Conservation (phyloP, 2,888 invertebrate species). For the Tanypteryx hageni region DNA sequence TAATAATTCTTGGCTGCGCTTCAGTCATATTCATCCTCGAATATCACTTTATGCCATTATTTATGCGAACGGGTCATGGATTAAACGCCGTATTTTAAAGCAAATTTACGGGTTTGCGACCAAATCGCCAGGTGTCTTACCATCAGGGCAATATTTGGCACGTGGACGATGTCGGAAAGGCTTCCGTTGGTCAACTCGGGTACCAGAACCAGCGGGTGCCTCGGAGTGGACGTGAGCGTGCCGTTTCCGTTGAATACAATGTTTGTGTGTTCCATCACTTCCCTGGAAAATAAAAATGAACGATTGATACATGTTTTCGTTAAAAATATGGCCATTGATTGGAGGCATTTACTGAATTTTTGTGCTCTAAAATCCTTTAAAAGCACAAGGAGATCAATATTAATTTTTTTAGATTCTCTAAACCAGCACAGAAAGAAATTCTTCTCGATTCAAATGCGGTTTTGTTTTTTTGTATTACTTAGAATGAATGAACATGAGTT, state of each 20-base stretch:
- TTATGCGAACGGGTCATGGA: not conserved
- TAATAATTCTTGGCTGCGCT: not conserved
- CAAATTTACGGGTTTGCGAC: not conserved
- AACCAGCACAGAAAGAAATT: too few species aligned
- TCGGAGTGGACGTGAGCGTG: slow-evolving; percentile 83
- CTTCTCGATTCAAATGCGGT: too few species aligned
- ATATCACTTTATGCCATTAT: not conserved
- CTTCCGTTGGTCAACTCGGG: slow-evolving; percentile 86
- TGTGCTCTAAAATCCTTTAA: too few species aligned
- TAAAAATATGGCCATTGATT: too few species aligned
- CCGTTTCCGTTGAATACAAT: slow-evolving; percentile 86
- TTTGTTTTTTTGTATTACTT: too few species aligned
- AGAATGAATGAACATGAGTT: too few species aligned
- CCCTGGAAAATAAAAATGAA: slow-evolving; percentile 77
- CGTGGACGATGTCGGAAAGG: slow-evolving; percentile 85
- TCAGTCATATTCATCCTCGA: not conserved
- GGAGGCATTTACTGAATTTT: too few species aligned
- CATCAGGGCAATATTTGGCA: slow-evolving; percentile 90
- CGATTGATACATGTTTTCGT: slow-evolving; percentile 24
- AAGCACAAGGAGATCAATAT: too few species aligned
- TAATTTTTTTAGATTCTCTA: too few species aligned
- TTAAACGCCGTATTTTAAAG: not conserved
- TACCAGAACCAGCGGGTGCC: slow-evolving; percentile 86
- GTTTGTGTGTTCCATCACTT: slow-evolving; percentile 83
- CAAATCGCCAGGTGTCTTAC: slow-evolving; percentile 83